Base-by-base conservation (phyloP, 2,888 invertebrate species). In the Ophion ellenae region DNA sequence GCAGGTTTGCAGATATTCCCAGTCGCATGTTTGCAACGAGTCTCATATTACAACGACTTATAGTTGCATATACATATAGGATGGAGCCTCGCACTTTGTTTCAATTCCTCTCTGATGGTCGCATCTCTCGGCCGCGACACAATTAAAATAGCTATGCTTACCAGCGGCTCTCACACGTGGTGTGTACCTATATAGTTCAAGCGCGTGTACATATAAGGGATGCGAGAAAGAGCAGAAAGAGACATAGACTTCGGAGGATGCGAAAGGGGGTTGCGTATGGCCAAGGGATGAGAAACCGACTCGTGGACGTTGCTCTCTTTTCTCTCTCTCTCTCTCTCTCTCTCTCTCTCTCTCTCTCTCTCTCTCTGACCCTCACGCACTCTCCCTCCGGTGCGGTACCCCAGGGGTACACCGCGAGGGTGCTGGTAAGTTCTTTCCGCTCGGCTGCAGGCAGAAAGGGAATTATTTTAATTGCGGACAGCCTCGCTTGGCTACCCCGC, bases 401-500 rank as follows among this genome's bases (percentile, higher is more conserved):
- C 89, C 88, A 87, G 89, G 89, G 89, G 88, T 88, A 89, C 89
- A 89, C 89, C 90, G 90, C 90, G 90, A 91, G 93, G 92, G 92
- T 91, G 92, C 93, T 92, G 92, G 92, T 93, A 94, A 94, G 93
- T 94, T 94, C 94, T 94, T 94, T 94, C 93, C 94, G 94, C 94
- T 94, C 91, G 94, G 93, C 93, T 94, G 94, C 93, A 92, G 91
- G 90, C 93, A 93, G 94, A 94, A 94, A 94, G 94, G 94, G 94
- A 94, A 94, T 94, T 94, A 94, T 94, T 94, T 94, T 94, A 94
- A 94, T 94, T 94, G 94, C 94, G 94, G 93, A 92, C 93, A 93
- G 93, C 92, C 92, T 92, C 93, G 93, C 91, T 92, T 92, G 92
- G 92, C 93, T 93, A 92, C 91, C 91, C 91, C 88, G 90, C 87